phyloP scores from a whole-genome alignment of 2,113 vertebrate genomes.

The Crotalus viridis region DNA sequence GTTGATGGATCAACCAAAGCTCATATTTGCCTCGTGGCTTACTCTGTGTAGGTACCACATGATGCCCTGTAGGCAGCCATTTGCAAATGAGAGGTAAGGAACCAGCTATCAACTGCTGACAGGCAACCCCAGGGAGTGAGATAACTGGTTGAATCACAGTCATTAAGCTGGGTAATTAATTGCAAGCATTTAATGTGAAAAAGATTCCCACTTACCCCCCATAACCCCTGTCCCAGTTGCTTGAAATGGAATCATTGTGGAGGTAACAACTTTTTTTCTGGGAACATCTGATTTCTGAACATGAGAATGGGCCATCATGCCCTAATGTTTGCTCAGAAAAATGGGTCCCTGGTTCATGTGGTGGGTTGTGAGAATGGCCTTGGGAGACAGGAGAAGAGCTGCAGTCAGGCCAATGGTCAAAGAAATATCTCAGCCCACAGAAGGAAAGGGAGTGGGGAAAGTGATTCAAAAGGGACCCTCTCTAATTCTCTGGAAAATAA shows the following conservation, averaged over 20 bases:
- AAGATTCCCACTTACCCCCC: neutral
- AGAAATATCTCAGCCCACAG: neutral
- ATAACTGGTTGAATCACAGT: neutral
- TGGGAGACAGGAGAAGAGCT: neutral
- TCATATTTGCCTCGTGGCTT: neutral
- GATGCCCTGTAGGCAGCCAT: neutral
- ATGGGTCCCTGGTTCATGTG: neutral
- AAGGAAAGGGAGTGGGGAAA: neutral
- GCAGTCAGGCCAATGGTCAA: neutral
- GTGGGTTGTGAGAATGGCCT: neutral
- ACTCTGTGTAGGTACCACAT: neutral
- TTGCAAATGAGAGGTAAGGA: neutral
- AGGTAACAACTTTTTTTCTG: neutral
- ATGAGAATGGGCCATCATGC: too few relatives aligned
- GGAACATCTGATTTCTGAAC: neutral
- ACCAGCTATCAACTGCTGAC: neutral
- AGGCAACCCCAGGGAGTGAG: neutral
- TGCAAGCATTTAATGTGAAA: neutral
- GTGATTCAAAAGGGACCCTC: neutral
- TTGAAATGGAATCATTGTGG: neutral
- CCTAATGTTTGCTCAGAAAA: neutral
- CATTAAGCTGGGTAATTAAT: neutral
- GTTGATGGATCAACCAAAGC: neutral
- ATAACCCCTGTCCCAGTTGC: neutral
- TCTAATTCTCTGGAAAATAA: neutral